Percentiles rank a stretch among this genome's conserved stretches.
These are phyloP conservation scores for Phainopepla nitens DNA, from an alignment of 2,113 vertebrate genomes.

Conservation along the genomic window DNA sequence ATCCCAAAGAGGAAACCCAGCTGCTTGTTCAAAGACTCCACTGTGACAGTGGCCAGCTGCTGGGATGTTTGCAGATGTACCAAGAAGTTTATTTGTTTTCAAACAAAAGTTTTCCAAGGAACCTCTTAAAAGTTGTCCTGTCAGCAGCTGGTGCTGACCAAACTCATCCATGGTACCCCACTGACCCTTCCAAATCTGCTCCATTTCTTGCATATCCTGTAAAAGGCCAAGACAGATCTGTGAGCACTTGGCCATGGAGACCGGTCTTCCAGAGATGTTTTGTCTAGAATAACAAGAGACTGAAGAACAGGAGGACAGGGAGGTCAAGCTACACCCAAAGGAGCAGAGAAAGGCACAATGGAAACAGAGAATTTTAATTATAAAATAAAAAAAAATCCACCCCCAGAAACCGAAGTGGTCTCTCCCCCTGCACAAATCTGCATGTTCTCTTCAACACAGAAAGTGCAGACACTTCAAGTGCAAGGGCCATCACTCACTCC, in stretches of 20 bases:
- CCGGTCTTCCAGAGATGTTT: neutral
- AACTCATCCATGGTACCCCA: neutral
- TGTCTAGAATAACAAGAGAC: neutral
- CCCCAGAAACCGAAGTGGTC: neutral
- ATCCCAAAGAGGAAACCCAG: neutral
- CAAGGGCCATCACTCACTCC: neutral
- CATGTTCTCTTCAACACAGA: neutral
- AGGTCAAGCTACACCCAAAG: neutral
- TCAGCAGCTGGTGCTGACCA: neutral
- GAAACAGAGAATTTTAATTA: slow-evolving; percentile 49
- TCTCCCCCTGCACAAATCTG: neutral
- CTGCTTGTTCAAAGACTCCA: neutral
- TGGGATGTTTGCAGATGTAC: neutral
- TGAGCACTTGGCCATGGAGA: neutral
- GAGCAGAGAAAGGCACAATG: neutral
- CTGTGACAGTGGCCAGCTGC: neutral
- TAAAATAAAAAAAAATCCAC: neutral
- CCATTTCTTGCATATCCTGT: neutral
- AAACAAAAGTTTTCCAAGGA: neutral
- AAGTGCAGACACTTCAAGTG: neutral
- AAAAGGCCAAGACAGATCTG: neutral
- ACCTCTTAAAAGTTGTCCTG: neutral
- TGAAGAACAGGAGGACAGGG: neutral
- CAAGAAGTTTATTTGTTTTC: neutral
- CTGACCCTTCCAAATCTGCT: neutral